Conservation (phyloP, 2,113 vertebrate genomes). For the Hydropotes inermis region DNA sequence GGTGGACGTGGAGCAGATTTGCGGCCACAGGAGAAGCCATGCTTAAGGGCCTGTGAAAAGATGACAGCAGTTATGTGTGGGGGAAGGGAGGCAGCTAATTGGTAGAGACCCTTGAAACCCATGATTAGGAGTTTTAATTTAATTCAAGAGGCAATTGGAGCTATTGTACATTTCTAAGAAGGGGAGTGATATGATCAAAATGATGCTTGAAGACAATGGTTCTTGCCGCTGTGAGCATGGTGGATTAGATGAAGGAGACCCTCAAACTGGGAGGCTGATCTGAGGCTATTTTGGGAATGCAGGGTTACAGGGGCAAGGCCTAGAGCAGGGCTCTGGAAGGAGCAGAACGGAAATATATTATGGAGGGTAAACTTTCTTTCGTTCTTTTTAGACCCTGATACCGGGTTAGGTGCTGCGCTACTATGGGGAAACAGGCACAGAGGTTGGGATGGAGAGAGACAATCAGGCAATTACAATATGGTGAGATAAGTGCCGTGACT, state of each 20-base stretch:
- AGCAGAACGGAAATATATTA: neutral
- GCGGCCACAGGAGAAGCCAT: neutral
- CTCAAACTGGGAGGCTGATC: neutral
- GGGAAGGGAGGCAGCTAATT: constrained; percentile 50
- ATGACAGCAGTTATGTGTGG: neutral
- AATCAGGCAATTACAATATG: neutral
- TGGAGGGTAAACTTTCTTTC: neutral
- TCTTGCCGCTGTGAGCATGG: neutral
- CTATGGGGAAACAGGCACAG: neutral
- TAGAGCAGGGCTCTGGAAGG: neutral
- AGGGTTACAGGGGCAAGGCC: neutral
- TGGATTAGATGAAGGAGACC: neutral
- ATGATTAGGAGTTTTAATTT: constrained; percentile 71
- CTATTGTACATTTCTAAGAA: constrained; percentile 32
- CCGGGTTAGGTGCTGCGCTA: neutral
- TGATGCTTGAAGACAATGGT: constrained; percentile 46
- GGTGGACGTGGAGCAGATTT: neutral
- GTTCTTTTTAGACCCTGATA: neutral
- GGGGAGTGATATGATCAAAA: constrained; percentile 34
- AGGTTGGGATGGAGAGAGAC: neutral
- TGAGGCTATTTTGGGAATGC: neutral
- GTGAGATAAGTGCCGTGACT: neutral
- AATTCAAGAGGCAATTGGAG: constrained; percentile 65
- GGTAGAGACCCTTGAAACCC: constrained; percentile 57
- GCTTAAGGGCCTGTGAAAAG: neutral